phyloP scores from a whole-genome alignment of 2,797 vertebrate species.

The Thunnus albacares region DNA sequence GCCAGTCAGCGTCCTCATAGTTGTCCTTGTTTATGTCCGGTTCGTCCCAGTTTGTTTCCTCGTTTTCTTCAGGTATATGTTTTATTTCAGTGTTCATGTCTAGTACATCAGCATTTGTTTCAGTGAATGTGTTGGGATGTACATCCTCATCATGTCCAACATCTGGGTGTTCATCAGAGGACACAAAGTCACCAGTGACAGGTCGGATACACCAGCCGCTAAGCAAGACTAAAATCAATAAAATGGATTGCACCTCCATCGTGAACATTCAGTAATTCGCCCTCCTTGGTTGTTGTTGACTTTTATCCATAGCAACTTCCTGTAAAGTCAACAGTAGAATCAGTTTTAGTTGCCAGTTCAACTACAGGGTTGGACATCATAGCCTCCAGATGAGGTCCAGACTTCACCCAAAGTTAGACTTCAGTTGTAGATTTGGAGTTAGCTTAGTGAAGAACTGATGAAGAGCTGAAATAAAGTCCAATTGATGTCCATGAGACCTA shows the following conservation, averaged over 20 bases:
- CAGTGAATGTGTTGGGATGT: background rate
- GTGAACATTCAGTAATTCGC: background rate
- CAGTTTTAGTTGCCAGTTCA: background rate
- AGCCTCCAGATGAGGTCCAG: background rate
- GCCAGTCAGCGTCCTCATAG: slow-evolving; percentile 72
- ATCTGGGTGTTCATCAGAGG: slow-evolving; percentile 37
- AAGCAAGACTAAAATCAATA: slow-evolving; percentile 40
- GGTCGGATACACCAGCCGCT: background rate
- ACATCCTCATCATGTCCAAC: slow-evolving; percentile 30
- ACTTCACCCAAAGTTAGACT: background rate
- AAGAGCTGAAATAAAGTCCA: background rate
- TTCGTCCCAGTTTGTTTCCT: slow-evolving; percentile 47
- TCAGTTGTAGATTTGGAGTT: background rate
- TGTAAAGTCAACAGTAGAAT: background rate
- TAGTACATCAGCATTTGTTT: background rate
- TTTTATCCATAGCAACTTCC: background rate
- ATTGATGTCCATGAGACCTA: background rate
- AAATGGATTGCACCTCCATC: slow-evolving; percentile 41
- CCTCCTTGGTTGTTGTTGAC: background rate
- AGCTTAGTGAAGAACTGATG: background rate
- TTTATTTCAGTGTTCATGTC: background rate
- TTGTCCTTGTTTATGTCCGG: slow-evolving; percentile 43
- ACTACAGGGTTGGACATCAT: slow-evolving; percentile 5
- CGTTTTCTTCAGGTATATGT: slow-evolving; percentile 5
- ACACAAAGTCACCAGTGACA: background rate